Base-by-base conservation (phyloP, 2,888 invertebrate genomes). In the Mesorhabditis spiculigera region DNA sequence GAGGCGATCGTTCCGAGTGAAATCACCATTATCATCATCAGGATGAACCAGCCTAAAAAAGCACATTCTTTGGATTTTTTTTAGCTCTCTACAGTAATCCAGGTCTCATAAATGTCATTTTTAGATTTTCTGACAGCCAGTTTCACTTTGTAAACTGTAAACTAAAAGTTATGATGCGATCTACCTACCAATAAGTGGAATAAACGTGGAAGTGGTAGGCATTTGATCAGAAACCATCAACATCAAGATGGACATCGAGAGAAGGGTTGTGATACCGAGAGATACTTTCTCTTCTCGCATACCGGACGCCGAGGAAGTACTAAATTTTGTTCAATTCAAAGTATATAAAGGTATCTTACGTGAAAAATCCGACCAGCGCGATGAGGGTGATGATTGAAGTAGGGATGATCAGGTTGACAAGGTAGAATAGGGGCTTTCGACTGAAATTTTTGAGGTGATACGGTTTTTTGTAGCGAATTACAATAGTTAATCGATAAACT, bases 151-250 rank as follows among this genome's bases (percentile, higher is more conserved):
- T 28, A 28, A 28, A 28, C 28, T 28, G 28, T 28, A 28, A 28
- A 28, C 28, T 28, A 1, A 28, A 28, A 28, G 28, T 28, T 28
- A 28, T 28, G 28, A 28, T 28, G 28, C 28, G 28, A 28, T 28
- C 28, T 28, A 62, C 84, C 77, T 73, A 87, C 87, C 88, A 70
- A 88, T 88, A 2, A 88, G 81, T 6, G 88, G 88, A 63, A 88
- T 87, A 79, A 87, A 87, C 67, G 88, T 88, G 4, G 87, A 88
- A 0, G 88, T 88, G 4, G 87, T 87, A 1, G 88, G 88, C 87
- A 88, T 88, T 71, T 87, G 87, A 75, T 88, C 88, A 2, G 87
- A 87, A 5, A 88, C 87, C 75, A 88, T 86, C 70, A 88, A 78
- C 87, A 88, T 87, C 74, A 88, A 85, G 72, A 88, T 87, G 44